These are phyloP conservation scores for Oxycera nigricornis DNA, from an alignment of 2,888 invertebrate species.

Conservation along the genomic window DNA sequence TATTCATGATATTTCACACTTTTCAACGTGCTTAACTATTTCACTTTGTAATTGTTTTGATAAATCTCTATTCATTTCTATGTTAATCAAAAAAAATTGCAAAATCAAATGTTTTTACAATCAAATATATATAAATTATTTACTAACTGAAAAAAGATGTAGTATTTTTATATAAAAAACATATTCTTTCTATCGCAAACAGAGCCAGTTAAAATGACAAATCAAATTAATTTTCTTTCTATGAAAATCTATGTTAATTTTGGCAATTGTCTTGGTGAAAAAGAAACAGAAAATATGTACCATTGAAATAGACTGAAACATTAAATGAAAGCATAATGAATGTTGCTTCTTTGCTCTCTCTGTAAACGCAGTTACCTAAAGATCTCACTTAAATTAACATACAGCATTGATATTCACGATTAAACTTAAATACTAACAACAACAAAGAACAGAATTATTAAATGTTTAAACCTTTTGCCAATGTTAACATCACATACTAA, in stretches of 20 bases:
- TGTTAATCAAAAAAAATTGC: background rate
- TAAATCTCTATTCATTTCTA: background rate
- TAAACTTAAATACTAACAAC: background rate
- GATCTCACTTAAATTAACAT: background rate
- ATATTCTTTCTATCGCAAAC: background rate
- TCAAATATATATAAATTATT: constrained; percentile 19
- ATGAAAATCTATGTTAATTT: background rate
- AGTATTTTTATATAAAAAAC: constrained; percentile 10
- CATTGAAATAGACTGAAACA: background rate
- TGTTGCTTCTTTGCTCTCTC: background rate
- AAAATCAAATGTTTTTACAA: constrained; percentile 21
- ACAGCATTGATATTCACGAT: too few relatives aligned
- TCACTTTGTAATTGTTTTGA: constrained; percentile 12
- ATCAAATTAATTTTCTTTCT: background rate
- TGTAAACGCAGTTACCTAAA: background rate
- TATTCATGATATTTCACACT: constrained; percentile 10
- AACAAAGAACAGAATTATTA: background rate
- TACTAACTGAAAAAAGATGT: background rate
- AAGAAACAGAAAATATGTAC: background rate
- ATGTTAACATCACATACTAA: background rate
- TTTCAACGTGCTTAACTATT: constrained; percentile 3
- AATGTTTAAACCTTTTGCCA: background rate
- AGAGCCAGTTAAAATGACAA: background rate
- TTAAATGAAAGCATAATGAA: background rate
- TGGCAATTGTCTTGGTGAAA: background rate